Evolutionary conservation across 2,113 vertebrate genomes (phyloP).

Genomic region (Equus przewalskii): DNA sequence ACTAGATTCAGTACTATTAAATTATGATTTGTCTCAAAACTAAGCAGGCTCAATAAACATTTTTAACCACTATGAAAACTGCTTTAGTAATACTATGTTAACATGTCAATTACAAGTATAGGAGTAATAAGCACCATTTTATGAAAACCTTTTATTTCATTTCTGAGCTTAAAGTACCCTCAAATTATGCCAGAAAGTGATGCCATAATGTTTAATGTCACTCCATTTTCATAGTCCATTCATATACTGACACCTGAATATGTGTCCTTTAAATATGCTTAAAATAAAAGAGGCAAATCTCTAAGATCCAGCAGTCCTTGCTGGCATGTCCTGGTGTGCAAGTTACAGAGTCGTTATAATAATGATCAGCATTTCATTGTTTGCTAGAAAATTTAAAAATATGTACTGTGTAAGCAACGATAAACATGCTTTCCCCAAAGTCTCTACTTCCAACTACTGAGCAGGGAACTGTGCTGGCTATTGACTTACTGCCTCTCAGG

Average conservation of each 20-base stretch:
- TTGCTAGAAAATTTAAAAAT: not conserved
- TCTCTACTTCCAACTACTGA: not conserved
- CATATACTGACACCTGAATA: conserved; percentile 78
- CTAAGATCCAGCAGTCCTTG: conserved; percentile 47
- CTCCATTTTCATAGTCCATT: conserved; percentile 77
- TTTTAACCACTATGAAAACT: not conserved
- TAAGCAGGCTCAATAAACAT: conserved; percentile 37
- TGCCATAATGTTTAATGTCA: conserved; percentile 75
- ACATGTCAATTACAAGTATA: not conserved
- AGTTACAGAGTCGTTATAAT: conserved; percentile 53
- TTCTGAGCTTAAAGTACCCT: conserved; percentile 77
- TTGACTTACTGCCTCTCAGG: not conserved
- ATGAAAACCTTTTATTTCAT: conserved; percentile 47
- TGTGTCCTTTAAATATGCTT: conserved; percentile 75
- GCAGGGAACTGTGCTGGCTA: not conserved
- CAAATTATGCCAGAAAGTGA: conserved; percentile 79
- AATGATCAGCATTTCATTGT: not conserved
- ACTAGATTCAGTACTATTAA: conserved; percentile 6
- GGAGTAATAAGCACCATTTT: conserved; percentile 42
- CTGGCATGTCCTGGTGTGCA: conserved; percentile 63
- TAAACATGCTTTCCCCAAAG: not conserved
- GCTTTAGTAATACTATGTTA: not conserved
- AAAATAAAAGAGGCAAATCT: conserved; percentile 72
- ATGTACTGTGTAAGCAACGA: not conserved
- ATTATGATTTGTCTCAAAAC: conserved; percentile 47